A percentile compares a stretch with the other conserved stretches of the same genome.
Evolutionary conservation across 2,113 vertebrate species (phyloP).

Genomic region (Ardeotis arabs): DNA sequence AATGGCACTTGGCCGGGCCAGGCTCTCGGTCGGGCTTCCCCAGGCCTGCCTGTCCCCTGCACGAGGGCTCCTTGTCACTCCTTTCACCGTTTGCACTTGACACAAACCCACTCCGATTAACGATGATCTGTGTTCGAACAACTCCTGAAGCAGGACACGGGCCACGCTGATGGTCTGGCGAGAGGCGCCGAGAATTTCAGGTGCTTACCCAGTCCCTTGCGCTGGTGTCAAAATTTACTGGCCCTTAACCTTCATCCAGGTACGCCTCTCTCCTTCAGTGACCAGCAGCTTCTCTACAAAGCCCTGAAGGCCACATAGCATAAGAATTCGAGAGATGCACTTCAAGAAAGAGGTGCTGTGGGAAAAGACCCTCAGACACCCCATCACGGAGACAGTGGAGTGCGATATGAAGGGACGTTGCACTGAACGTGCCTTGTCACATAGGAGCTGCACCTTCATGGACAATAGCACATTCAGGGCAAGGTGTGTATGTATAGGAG

Average conservation of each 20-base stretch:
- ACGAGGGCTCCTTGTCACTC: rapidly evolving
- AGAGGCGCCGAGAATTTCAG: rapidly evolving
- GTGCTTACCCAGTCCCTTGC: too few relatives aligned
- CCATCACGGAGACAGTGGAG: rapidly evolving
- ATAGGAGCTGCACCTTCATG: rapidly evolving
- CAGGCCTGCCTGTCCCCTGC: rapidly evolving
- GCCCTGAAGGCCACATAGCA: rapidly evolving
- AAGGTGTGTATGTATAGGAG: rapidly evolving
- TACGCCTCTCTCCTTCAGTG: neutral
- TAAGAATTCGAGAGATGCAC: neutral
- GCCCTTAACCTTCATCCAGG: too few relatives aligned
- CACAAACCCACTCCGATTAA: rapidly evolving
- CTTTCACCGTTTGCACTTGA: rapidly evolving
- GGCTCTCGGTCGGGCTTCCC: too few relatives aligned
- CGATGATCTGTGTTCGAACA: rapidly evolving
- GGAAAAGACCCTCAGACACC: rapidly evolving
- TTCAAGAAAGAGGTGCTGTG: neutral
- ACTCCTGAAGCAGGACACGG: rapidly evolving
- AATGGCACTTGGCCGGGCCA: too few relatives aligned
- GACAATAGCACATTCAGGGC: rapidly evolving
- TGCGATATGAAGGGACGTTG: rapidly evolving
- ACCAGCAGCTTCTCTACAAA: neutral
- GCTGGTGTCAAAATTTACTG: rapidly evolving
- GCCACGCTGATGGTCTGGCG: rapidly evolving
- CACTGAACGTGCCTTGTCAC: rapidly evolving